Evolutionary conservation across 2,797 vertebrate species (phyloP), one percentile per base, ranked within the genome.

Genomic region (Muscicapa striata): DNA sequence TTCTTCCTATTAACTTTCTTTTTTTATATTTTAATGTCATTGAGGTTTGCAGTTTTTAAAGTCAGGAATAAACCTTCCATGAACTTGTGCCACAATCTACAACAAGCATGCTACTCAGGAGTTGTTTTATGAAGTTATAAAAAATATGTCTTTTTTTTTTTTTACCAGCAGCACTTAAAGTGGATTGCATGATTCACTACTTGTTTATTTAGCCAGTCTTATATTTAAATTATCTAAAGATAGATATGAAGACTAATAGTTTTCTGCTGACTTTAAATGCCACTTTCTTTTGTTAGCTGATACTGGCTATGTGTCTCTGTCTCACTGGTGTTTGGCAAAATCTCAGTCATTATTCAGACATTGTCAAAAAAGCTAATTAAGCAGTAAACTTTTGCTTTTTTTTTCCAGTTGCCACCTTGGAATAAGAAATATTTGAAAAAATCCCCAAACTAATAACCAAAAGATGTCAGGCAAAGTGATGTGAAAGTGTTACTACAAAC

Each of bases 361-460:
- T 43, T 91, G 64, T 87, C 40, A 89, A 46, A 86, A 84, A 64
- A 85, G 67, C n/a, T 85, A 95, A 96, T 91, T 94, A 95, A 51
- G 64, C 30, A 80, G 64, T 81, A 84, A 75, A 80, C 62, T 21
- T 90, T 87, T 84, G 34, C 13, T 16, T 61, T 74, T 75, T 75
- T 75, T 86, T 58, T 64, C 69, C 41, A 49, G 46, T 75, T 85
- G 8, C 13, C 57, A 87, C 38, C 18, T 72, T 76, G 49, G 52
- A 85, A 84, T 95, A 94, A 34, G 13, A 94, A 87, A 87, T 24
- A 73, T 69, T 84, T 40, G 43, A 22, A 75, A 43, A 75, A 6
- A 0, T 4, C 46, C 54, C 32, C 19, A 62, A 89, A 77, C 15
- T 45, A 87, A 84, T 67, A 92, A 86, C 59, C 13, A 17, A 66